These are phyloP conservation scores for Corythornis madagascariensis DNA, from an alignment of 2,113 vertebrate species.

Conservation along the genomic window DNA sequence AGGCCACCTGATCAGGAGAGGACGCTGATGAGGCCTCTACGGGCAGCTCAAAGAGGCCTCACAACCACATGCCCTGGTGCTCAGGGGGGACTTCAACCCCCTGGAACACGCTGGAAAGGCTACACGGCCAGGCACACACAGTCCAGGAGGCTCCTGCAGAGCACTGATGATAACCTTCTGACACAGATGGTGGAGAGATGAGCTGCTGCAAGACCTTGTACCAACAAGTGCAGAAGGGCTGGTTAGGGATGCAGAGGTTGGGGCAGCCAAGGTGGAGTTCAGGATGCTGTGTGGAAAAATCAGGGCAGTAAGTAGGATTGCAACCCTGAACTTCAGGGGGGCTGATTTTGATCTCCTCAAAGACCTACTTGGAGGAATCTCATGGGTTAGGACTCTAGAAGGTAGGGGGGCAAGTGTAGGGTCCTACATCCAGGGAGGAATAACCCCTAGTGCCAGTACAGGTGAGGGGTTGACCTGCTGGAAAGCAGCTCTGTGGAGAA, in stretches of 20 bases:
- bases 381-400: background rate
- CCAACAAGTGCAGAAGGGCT: background rate
- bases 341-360: background rate
- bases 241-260: background rate
- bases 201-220: background rate
- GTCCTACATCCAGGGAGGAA: too few species aligned
- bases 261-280: background rate
- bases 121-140: background rate
- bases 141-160: background rate
- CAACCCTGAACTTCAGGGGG: background rate
- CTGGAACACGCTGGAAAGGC: background rate
- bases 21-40: too few species aligned
- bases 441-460: too few species aligned
- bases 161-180: too few species aligned
- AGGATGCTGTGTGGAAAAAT: background rate
- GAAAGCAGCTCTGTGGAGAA: too few species aligned
- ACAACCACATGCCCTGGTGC: too few species aligned
- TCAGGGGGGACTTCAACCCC: background rate
- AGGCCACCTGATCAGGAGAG: too few species aligned
- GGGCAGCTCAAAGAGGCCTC: too few species aligned
- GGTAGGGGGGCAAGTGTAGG: background rate
- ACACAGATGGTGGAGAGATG: background rate
- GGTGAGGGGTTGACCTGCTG: too few species aligned
- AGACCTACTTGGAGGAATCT: background rate
- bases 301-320: background rate